phyloP scores from a whole-genome alignment of 1,140 invertebrate genomes.

The Brachionus koreanus region DNA sequence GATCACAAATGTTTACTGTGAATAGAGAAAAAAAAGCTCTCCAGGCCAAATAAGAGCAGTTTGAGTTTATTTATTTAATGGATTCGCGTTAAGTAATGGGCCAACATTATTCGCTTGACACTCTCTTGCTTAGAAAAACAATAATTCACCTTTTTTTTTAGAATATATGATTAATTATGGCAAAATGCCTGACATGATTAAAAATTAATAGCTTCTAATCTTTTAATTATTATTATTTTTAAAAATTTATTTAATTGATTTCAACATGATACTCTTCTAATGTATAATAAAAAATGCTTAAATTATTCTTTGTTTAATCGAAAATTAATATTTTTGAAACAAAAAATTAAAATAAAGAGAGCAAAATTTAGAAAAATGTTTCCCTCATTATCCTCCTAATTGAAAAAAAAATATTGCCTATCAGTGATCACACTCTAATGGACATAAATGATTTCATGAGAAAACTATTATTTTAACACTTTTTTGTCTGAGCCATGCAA shows the following conservation, averaged over 20 bases:
- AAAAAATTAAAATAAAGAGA: too few species aligned
- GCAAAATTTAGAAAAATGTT: background rate
- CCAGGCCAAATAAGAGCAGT: background rate
- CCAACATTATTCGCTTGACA: background rate
- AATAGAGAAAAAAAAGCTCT: background rate
- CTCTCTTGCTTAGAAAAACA: background rate
- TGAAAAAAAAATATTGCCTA: background rate
- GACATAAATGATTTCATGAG: background rate
- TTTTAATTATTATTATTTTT: constrained; percentile 34
- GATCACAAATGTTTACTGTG: background rate
- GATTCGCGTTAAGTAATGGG: constrained; percentile 11
- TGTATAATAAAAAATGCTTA: background rate
- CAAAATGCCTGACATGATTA: background rate
- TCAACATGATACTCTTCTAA: constrained; percentile 12
- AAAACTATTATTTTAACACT: background rate
- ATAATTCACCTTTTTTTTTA: background rate
- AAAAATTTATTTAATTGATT: constrained; percentile 35
- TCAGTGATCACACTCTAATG: background rate
- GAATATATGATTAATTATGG: constrained; percentile 16
- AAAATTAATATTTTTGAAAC: background rate
- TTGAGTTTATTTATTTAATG: constrained; percentile 8
- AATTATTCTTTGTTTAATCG: background rate
- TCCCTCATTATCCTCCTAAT: background rate
- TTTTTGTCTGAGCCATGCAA: background rate
- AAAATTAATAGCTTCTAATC: constrained; percentile 34